A percentile compares a stretch with the other conserved stretches of the same genome.
Conservation (phyloP, 1,140 invertebrate species). For the Druon quercuslanigerum region DNA sequence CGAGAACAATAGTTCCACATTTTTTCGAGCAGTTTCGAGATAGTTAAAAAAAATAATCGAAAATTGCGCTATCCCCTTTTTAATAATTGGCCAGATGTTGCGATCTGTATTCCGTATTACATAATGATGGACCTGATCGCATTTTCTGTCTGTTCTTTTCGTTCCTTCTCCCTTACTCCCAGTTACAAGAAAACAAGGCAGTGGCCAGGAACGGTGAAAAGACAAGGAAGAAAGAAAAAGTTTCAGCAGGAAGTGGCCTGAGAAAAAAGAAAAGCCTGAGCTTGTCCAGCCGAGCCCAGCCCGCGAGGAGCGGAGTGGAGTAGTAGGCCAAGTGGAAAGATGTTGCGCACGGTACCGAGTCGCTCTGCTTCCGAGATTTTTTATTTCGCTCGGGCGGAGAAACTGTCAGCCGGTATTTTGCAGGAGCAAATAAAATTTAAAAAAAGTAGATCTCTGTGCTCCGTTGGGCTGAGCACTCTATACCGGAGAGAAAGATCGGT, state of each 20-base stretch:
- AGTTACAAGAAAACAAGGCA: conserved; percentile 28
- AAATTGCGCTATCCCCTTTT: too few relatives aligned
- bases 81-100: too few relatives aligned
- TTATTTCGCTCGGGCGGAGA: conserved; percentile 49
- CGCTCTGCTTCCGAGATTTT: conserved; percentile 33
- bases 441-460: background rate
- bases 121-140: background rate
- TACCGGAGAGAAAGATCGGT: background rate
- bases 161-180: conserved; percentile 4
- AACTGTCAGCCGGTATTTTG: conserved; percentile 62
- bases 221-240: conserved; percentile 62
- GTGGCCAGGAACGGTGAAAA: conserved; percentile 42
- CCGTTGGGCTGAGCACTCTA: background rate
- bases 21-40: too few relatives aligned
- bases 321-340: conserved; percentile 73
- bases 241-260: conserved; percentile 65
- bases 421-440: conserved; percentile 54
- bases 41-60: too few relatives aligned
- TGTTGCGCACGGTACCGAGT: conserved; percentile 47
- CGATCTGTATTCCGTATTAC: background rate
- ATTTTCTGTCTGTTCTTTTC: background rate
- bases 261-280: conserved; percentile 66
- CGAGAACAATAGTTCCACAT: too few relatives aligned
- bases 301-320: conserved; percentile 59
- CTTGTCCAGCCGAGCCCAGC: conserved; percentile 32